Percentiles rank a stretch among this genome's conserved stretches.
Conservation (phyloP, 1,140 invertebrate species). For the Dreissena polymorpha region DNA sequence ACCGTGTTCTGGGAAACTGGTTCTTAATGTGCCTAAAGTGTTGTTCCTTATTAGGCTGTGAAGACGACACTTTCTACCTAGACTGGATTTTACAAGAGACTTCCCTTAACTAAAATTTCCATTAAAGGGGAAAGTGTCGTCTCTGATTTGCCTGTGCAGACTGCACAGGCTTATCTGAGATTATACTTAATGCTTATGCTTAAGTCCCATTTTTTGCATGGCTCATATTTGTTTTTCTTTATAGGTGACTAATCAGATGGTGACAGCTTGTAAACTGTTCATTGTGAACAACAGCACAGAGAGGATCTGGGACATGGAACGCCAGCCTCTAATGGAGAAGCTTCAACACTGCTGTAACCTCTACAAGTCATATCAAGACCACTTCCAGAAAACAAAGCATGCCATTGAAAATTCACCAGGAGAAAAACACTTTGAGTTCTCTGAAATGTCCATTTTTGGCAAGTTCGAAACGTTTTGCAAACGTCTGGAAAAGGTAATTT, state of each 20-base stretch:
- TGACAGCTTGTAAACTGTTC: conserved; percentile 94
- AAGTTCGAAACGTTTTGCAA: conserved; percentile 96
- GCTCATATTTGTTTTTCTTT: conserved; percentile 36
- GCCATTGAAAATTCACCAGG: conserved; percentile 80
- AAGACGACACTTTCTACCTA: no score
- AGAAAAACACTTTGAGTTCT: conserved; percentile 91
- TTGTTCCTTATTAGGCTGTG: no score
- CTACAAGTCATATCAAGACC: conserved; percentile 85
- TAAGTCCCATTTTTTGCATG: no score
- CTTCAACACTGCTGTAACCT: conserved; percentile 91
- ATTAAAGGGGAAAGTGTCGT: no score
- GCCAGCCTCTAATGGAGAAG: conserved; percentile 86
- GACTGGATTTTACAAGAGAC: no score
- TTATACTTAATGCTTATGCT: no score
- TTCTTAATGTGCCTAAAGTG: no score
- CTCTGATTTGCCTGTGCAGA: no score
- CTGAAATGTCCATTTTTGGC: conserved; percentile 97
- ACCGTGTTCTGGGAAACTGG: no score
- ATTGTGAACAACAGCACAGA: conserved; percentile 91
- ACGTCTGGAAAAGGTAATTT: conserved; percentile 85
- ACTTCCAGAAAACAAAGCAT: conserved; percentile 79
- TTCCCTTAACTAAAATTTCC: no score
- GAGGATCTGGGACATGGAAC: conserved; percentile 93
- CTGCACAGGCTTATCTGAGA: no score
- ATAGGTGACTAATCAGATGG: conserved; percentile 98